These are phyloP conservation scores for Sebastes dallii DNA, from an alignment of 2,797 vertebrate genomes.

Conservation along the genomic window DNA sequence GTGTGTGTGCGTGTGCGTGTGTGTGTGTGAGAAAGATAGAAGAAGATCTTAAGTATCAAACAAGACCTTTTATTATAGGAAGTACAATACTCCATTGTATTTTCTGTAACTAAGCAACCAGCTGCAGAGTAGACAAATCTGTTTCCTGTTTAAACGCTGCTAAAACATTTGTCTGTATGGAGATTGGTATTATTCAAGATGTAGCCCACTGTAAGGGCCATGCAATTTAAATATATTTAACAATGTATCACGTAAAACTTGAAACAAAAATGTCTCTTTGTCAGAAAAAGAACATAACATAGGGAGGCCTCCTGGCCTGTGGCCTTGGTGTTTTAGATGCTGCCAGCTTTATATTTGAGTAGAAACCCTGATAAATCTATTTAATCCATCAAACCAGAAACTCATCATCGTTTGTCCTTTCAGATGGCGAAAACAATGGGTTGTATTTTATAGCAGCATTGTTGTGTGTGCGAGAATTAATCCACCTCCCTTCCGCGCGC, in stretches of 20 bases:
- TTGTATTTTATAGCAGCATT: slow-evolving; percentile 34
- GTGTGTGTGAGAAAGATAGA: too few species aligned
- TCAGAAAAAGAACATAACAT: not conserved
- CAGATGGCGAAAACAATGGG: slow-evolving; percentile 49
- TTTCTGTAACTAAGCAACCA: too few species aligned
- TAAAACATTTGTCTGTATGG: too few species aligned
- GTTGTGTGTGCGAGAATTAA: slow-evolving; percentile 45
- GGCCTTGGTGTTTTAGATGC: slow-evolving; percentile 16
- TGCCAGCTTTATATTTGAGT: slow-evolving; percentile 36
- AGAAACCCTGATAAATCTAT: slow-evolving; percentile 42
- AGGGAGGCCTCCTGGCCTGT: not conserved
- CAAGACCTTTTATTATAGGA: too few species aligned
- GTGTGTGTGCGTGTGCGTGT: too few species aligned
- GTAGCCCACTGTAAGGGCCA: not conserved
- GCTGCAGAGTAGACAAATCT: too few species aligned
- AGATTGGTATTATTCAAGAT: too few species aligned
- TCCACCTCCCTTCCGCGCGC: slow-evolving; percentile 35
- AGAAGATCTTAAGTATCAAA: too few species aligned
- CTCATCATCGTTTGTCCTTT: slow-evolving; percentile 55
- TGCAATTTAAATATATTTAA: not conserved
- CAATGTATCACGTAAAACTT: not conserved
- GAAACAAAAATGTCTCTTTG: not conserved
- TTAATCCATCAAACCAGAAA: slow-evolving; percentile 62
- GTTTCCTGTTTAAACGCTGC: too few species aligned
- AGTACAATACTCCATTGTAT: too few species aligned